These are phyloP conservation scores for Ctenomys sociabilis DNA, from an alignment of 2,113 vertebrate genomes.

Conservation along the genomic window DNA sequence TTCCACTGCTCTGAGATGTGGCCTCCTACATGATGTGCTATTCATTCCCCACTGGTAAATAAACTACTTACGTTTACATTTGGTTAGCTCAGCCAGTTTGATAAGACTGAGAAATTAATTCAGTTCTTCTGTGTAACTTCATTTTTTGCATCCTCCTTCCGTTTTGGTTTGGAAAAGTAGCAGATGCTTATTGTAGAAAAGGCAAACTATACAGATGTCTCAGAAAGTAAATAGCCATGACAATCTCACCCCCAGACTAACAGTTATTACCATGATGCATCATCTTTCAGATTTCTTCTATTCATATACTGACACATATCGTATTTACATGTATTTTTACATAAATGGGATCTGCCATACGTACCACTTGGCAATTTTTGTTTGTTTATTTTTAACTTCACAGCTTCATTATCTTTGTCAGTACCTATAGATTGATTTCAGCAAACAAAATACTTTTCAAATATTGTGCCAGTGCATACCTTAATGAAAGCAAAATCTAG, in stretches of 20 bases:
- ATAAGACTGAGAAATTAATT: slow-evolving; percentile 45
- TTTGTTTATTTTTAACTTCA: slow-evolving; percentile 61
- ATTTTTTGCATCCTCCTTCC: slow-evolving; percentile 57
- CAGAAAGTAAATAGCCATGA: slow-evolving; percentile 61
- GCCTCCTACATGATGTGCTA: not conserved
- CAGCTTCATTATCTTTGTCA: slow-evolving; percentile 51
- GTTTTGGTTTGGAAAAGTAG: slow-evolving; percentile 59
- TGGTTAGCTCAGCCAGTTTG: slow-evolving; percentile 14
- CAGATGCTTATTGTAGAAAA: slow-evolving; percentile 75
- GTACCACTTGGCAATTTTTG: slow-evolving; percentile 61
- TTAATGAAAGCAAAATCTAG: slow-evolving; percentile 57
- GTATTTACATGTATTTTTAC: slow-evolving; percentile 70
- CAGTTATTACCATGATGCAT: slow-evolving; percentile 57
- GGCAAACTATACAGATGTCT: slow-evolving; percentile 65
- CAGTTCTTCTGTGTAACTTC: slow-evolving; percentile 37
- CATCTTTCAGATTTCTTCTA: slow-evolving; percentile 43
- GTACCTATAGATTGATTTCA: slow-evolving; percentile 37
- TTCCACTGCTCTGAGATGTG: not conserved
- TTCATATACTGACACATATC: slow-evolving; percentile 46
- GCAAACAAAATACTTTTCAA: slow-evolving; percentile 19
- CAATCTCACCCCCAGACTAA: slow-evolving; percentile 57
- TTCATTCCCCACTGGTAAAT: not conserved
- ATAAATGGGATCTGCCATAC: slow-evolving; percentile 64
- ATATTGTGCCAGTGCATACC: not conserved
- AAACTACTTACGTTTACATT: slow-evolving; percentile 11